Evolutionary conservation across 1,140 invertebrate genomes (phyloP).

Genomic region (Tetramorium simillimum): DNA sequence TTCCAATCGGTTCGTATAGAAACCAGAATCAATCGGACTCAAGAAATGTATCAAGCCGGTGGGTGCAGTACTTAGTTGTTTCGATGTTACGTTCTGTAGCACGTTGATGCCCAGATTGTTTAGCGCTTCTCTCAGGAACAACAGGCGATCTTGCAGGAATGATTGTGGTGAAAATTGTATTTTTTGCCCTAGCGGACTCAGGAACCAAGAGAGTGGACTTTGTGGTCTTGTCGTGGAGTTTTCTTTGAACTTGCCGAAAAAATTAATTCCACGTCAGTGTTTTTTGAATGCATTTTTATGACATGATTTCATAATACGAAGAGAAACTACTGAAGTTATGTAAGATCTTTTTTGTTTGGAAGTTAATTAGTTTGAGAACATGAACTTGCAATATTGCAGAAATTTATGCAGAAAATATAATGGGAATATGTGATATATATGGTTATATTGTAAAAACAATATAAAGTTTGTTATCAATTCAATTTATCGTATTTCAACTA

Average conservation of each 20-base stretch:
- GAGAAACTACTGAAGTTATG: neutral
- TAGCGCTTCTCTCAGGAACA: conserved; percentile 66
- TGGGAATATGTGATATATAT: neutral
- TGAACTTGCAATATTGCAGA: neutral
- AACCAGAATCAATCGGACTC: conserved; percentile 73
- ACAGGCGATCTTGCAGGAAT: conserved; percentile 73
- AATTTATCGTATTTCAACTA: conserved; percentile 9
- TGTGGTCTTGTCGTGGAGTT: conserved; percentile 36
- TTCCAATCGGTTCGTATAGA: conserved; percentile 76
- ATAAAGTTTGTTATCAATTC: neutral
- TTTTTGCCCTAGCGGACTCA: conserved; percentile 70
- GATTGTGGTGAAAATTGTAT: conserved; percentile 75
- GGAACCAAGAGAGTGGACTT: conserved; percentile 57
- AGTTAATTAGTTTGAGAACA: neutral
- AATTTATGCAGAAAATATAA: neutral
- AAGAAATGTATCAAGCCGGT: conserved; percentile 70
- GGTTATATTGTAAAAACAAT: neutral
- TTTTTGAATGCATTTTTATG: conserved; percentile 2
- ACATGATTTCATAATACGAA: neutral
- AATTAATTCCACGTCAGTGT: neutral
- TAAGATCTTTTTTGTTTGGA: neutral
- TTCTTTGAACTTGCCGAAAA: neutral
- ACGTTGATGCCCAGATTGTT: conserved; percentile 57
- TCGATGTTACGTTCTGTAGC: conserved; percentile 54
- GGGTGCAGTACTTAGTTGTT: conserved; percentile 66